Evolutionary conservation across 2,113 vertebrate genomes (phyloP).

Genomic region (Equus quagga): DNA sequence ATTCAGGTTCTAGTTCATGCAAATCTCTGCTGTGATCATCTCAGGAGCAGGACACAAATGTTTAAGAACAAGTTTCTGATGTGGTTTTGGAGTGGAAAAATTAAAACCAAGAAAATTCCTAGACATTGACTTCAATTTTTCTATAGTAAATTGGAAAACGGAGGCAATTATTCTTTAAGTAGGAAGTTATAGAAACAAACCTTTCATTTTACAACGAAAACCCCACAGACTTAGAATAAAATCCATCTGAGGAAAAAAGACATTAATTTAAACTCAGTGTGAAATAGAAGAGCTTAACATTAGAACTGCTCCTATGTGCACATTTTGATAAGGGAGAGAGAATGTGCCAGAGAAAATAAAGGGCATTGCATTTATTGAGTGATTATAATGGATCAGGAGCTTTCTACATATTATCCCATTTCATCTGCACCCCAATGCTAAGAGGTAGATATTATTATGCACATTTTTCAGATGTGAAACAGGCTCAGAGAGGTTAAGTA

Average conservation of each 20-base stretch:
- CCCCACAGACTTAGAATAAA: conserved; percentile 47
- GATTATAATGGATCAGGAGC: not conserved
- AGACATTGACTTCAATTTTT: conserved; percentile 45
- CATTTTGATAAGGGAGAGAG: not conserved
- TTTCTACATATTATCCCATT: not conserved
- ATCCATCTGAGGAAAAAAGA: not conserved
- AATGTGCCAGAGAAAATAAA: not conserved
- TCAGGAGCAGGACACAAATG: not conserved
- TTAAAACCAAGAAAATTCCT: conserved; percentile 45
- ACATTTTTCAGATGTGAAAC: not conserved
- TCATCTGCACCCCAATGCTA: not conserved
- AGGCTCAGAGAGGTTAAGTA: not conserved
- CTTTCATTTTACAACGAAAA: conserved; percentile 35
- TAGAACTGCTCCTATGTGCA: not conserved
- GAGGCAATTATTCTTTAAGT: conserved; percentile 49
- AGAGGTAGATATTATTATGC: not conserved
- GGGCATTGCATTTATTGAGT: not conserved
- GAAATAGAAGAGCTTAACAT: conserved; percentile 18
- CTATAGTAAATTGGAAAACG: conserved; percentile 21
- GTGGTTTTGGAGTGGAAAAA: not conserved
- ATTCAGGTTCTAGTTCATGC: not conserved
- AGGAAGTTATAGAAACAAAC: conserved; percentile 48
- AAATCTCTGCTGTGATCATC: not conserved
- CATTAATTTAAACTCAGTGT: conserved; percentile 41
- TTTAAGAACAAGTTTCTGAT: not conserved